Conservation (phyloP, 2,888 invertebrate genomes). For the Tachina lurida region DNA sequence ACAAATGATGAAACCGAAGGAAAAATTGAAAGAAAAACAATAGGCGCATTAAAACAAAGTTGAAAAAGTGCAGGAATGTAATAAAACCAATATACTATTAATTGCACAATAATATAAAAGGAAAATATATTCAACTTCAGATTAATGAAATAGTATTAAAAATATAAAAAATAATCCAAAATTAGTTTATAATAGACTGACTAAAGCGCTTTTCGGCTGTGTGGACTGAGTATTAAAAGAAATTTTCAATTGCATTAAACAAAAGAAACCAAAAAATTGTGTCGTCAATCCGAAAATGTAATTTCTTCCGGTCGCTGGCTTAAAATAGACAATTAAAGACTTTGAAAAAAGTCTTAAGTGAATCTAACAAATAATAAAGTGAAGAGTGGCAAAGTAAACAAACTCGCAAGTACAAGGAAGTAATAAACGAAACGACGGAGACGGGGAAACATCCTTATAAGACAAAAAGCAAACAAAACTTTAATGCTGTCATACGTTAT, state of each 20-base stretch:
- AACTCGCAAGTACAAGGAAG: conserved; percentile 15
- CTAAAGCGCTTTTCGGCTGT: conserved; percentile 30
- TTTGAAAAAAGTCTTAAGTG: neutral
- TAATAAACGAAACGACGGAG: neutral
- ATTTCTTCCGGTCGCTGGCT: conserved; percentile 63
- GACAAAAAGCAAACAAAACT: conserved; percentile 22
- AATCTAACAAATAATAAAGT: conserved; percentile 11
- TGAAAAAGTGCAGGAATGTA: conserved; percentile 66
- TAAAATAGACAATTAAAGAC: conserved; percentile 32
- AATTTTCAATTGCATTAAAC: conserved; percentile 21
- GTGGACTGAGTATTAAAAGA: conserved; percentile 31
- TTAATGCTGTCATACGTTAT: conserved; percentile 75
- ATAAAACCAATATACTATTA: conserved; percentile 46
- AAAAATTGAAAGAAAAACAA: conserved; percentile 52
- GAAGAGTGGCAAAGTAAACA: conserved; percentile 25
- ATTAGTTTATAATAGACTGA: conserved; percentile 51
- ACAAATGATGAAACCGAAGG: conserved; percentile 42
- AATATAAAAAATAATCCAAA: neutral
- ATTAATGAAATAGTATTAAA: conserved; percentile 18
- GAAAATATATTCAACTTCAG: neutral
- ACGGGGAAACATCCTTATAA: conserved; percentile 69
- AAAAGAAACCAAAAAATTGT: conserved; percentile 34
- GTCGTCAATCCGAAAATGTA: conserved; percentile 55
- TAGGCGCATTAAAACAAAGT: conserved; percentile 61
- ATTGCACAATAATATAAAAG: conserved; percentile 49